phyloP scores from a whole-genome alignment of 2,888 invertebrate species.

The Entomobrya proxima region DNA sequence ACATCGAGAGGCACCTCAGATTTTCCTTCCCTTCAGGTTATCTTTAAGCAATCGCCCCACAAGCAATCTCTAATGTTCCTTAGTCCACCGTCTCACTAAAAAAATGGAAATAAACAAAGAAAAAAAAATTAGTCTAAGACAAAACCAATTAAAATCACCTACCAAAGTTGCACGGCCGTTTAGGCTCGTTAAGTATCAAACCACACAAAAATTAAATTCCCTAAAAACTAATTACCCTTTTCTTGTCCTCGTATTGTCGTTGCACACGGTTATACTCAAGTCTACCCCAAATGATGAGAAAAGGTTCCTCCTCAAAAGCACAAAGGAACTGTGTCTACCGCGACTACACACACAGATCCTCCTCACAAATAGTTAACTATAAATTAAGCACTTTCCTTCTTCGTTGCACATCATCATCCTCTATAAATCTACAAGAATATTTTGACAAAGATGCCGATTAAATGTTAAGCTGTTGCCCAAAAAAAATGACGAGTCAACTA shows the following conservation, averaged over 20 bases:
- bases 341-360: too few species aligned
- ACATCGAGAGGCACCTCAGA: constrained; percentile 10
- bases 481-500: too few species aligned
- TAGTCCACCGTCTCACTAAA: too few species aligned
- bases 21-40: too few species aligned
- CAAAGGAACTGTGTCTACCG: too few species aligned
- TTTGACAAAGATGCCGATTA: background rate
- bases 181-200: background rate
- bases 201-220: background rate
- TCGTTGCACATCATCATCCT: too few species aligned
- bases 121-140: background rate
- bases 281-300: too few species aligned
- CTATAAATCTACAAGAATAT: background rate
- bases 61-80: background rate
- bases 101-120: background rate
- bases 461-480: background rate
- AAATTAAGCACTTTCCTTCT: too few species aligned
- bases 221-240: too few species aligned
- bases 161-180: background rate
- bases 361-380: too few species aligned
- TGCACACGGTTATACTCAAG: background rate
- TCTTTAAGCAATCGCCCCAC: too few species aligned
- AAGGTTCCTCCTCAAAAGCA: too few species aligned
- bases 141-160: background rate
- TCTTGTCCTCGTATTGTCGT: background rate